A percentile compares a stretch with the other conserved stretches of the same genome.
Evolutionary conservation across 92 coral and sea anemone genomes (phyloP).

Genomic region (Umimayanthus chanpuru): DNA sequence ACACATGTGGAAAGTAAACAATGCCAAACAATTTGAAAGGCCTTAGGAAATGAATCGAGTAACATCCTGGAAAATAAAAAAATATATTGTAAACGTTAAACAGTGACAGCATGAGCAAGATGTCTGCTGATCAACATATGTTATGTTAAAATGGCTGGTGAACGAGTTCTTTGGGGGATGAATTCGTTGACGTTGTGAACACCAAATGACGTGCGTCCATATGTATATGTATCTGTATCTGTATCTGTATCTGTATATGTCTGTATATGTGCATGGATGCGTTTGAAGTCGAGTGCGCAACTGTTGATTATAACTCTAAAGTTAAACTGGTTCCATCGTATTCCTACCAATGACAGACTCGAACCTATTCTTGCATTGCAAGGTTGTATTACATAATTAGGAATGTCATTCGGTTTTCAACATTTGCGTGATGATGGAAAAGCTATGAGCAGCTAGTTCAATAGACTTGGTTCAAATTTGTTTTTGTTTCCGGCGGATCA

Average conservation of each 20-base stretch:
- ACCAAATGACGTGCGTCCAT: not conserved
- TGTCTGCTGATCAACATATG: not conserved
- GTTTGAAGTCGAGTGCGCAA: not conserved
- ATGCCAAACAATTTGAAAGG: not conserved
- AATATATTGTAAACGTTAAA: no score
- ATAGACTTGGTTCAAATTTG: constrained; percentile 13
- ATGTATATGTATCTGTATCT: no score
- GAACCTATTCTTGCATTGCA: not conserved
- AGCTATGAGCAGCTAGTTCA: not conserved
- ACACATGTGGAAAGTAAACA: not conserved
- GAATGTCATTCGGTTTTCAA: constrained; percentile 19
- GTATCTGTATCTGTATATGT: not conserved
- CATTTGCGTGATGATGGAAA: not conserved
- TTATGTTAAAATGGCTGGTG: not conserved
- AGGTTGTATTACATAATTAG: not conserved
- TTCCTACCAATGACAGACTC: no score
- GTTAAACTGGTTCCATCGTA: no score
- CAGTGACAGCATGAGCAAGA: not conserved
- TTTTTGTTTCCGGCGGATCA: not conserved
- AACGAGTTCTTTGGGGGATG: not conserved
- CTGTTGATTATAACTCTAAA: no score
- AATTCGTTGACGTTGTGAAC: not conserved
- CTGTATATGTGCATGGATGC: not conserved
- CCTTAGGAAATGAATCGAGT: not conserved
- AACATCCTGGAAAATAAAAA: not conserved